Base-by-base conservation (phyloP, 2,113 vertebrate genomes). In the Oryzias javanicus region DNA sequence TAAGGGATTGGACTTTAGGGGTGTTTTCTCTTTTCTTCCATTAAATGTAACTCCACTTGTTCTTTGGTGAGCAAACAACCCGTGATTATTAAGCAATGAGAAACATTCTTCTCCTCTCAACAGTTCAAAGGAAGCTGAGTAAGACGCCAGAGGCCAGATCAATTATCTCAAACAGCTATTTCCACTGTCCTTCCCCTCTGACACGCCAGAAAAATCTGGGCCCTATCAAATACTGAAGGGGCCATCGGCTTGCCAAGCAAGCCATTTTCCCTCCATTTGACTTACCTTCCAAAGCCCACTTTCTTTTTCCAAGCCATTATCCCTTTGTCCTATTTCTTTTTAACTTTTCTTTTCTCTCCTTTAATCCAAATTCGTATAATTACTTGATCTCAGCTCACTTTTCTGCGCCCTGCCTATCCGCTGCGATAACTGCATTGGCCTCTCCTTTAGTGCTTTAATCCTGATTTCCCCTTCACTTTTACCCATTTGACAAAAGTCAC, bases 151-250 rank as follows among this genome's bases (percentile, higher is more conserved):
- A 71, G 89, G 83, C 83, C 78, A 83, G 82, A 88, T 88, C 84
- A 76, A 86, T 89, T 90, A 89, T 86, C 84, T 77, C 46, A 50
- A 60, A 67, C 62, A 71, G 69, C 78, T 74, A 76, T 88, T 89
- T 85, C 72, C 82, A 89, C 75, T 83, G 83, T 86, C 84, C 67
- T 80, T 60, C 66, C 57, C 64, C 59, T 78, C 79, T 64, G 78
- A 82, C 76, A 78, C 41, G 25, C 70, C 70, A 86, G 72, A 80
- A 49, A 35, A 81, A 82, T 79, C 80, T 78, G 88, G 70, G 67
- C 78, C 70, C 81, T 76, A 86, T 86, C 75, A 87, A 75, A 78
- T 72, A 63, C 67, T 53, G 60, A 71, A 51, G 71, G 65, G 18
- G 55, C 60, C 71, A 79, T 81, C 71, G 81, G 68, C 58, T 68